Conservation (phyloP, 2,113 vertebrate species). For the Sturnus vulgaris region DNA sequence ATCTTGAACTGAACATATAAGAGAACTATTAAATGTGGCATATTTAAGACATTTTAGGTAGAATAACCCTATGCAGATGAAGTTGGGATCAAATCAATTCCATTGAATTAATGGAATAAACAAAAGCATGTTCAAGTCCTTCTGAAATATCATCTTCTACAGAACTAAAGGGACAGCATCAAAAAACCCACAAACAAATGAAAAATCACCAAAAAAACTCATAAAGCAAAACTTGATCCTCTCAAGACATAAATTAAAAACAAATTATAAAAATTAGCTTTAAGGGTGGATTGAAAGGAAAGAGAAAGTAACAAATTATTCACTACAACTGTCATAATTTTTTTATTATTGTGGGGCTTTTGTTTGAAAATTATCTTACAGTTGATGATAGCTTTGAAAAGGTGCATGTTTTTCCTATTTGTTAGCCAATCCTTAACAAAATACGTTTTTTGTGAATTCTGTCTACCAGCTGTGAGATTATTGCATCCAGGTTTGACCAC, state of each 20-base stretch:
- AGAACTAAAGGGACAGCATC: background rate
- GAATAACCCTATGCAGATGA: background rate
- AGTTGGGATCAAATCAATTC: background rate
- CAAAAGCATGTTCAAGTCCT: rapidly evolving
- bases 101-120: background rate
- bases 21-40: background rate
- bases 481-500: background rate
- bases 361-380: background rate
- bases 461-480: background rate
- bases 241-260: background rate
- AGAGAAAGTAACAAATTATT: background rate
- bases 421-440: background rate
- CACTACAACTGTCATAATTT: background rate
- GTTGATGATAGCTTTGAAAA: background rate
- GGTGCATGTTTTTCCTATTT: background rate
- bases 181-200: background rate
- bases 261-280: background rate
- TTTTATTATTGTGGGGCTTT: background rate
- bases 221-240: background rate
- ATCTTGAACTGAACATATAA: background rate
- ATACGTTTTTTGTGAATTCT: background rate
- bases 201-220: background rate
- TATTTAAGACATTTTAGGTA: background rate
- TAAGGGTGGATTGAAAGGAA: background rate
- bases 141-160: background rate